Conservation (phyloP, 2,797 vertebrate species). For the Crenichthys baileyi region DNA sequence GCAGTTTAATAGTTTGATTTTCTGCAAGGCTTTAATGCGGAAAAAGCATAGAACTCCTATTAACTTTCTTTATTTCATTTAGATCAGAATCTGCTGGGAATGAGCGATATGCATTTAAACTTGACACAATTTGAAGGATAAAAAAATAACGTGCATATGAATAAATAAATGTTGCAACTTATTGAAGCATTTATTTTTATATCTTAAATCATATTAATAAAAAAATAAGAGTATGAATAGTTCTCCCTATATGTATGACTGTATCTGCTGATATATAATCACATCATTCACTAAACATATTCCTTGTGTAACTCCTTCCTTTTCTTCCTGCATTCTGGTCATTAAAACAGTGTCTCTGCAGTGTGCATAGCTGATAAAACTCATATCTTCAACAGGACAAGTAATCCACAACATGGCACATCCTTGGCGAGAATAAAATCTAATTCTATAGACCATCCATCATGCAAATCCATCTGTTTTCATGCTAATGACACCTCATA, state of each 20-base stretch:
- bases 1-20: not conserved
- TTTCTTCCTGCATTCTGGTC: not conserved
- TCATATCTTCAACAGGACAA: too few species aligned
- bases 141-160: not conserved
- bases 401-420: not conserved
- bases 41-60: not conserved
- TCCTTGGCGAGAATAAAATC: not conserved
- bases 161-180: not conserved
- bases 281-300: not conserved
- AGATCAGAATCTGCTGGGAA: not conserved
- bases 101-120: not conserved
- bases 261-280: not conserved
- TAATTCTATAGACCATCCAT: slow-evolving; percentile 39
- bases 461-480: slow-evolving; percentile 49
- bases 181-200: not conserved
- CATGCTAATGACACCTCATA: slow-evolving; percentile 25
- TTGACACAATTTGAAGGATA: not conserved
- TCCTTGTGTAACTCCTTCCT: too few species aligned
- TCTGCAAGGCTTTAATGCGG: not conserved
- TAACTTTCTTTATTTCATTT: not conserved
- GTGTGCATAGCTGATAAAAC: not conserved
- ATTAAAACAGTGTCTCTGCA: not conserved
- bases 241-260: too few species aligned
- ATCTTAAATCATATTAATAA: not conserved
- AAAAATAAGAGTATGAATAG: not conserved